Evolutionary conservation across 2,113 vertebrate genomes (phyloP), one percentile per base, ranked within the genome.

Genomic region (Astur gentilis): DNA sequence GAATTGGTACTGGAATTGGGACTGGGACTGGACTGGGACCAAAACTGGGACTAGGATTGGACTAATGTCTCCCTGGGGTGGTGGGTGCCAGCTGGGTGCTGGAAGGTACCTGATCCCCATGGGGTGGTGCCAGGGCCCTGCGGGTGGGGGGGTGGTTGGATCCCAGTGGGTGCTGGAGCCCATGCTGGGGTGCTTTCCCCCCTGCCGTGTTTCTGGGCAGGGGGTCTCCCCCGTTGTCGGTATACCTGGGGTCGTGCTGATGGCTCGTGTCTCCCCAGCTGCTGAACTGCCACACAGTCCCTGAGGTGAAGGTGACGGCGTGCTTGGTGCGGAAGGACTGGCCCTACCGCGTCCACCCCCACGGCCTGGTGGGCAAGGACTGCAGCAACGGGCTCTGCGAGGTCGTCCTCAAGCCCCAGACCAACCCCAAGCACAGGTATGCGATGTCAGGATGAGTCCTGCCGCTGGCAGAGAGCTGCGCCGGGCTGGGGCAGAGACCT

Each of bases 341-440:
- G 91, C 99, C 99, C 2, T 96, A 99, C 92, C 98, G 99, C 1
- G 98, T 99, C 31, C 99, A 99, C 96, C 99, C 99, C 2, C 99
- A 99, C 89, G 98, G 99, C 76, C 98, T 99, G 3, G 99, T 99
- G 97, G 99, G 99, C 89, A 99, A 99, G 95, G 99, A 99, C 95
- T 99, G 99, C 82, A 95, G 97, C 0, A 96, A 98, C 1, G 98
- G 98, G 2, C 98, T 93, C 90, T 99, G 99, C 64, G 94, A 98
- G 65, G 97, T 99, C 44, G 87, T 95, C 3, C 90, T 99, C 27
- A 98, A 98, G 69, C 99, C 99, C 61, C 98, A 98, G 5, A 96
- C 32, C 96, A 98, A 96, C 89, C 96, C 98, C 61, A 95, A 97
- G 40, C 99, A 99, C 98, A 99, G 99, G 99, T 99, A 97, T 26